Conservation (phyloP, 2,797 vertebrate genomes). For the Loris lydekkerianus region DNA sequence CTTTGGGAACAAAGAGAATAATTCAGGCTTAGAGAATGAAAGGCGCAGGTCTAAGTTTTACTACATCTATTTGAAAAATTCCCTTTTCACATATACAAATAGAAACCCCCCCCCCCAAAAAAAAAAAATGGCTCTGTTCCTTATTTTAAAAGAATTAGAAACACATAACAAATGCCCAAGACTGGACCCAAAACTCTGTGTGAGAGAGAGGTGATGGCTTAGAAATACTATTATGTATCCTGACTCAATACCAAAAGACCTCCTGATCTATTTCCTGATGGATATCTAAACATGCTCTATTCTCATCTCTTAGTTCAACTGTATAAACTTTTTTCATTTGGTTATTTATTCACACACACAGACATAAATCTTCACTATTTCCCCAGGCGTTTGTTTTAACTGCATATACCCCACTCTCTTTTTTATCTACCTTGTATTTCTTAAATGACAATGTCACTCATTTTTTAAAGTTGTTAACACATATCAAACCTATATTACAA, state of each 20-base stretch:
- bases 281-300: not conserved
- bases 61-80: not conserved
- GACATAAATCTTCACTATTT: not conserved
- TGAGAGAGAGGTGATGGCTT: not conserved
- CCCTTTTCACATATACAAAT: not conserved
- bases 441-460: constrained; percentile 6
- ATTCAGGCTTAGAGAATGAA: not conserved
- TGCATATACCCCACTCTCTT: not conserved
- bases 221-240: not conserved
- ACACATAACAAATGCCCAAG: not conserved
- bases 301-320: not conserved
- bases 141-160: not conserved
- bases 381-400: not conserved
- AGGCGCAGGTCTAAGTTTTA: not conserved
- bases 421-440: not conserved
- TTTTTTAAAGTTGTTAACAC: not conserved
- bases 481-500: constrained; percentile 38
- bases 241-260: not conserved
- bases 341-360: not conserved
- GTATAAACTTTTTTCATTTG: not conserved
- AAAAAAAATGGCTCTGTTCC: not conserved
- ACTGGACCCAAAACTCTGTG: not conserved
- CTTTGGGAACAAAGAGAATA: constrained; percentile 3
- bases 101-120: not conserved
- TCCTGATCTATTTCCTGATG: not conserved